Evolutionary conservation across 2,797 vertebrate genomes (phyloP).

Genomic region (Poeciliopsis turneri): DNA sequence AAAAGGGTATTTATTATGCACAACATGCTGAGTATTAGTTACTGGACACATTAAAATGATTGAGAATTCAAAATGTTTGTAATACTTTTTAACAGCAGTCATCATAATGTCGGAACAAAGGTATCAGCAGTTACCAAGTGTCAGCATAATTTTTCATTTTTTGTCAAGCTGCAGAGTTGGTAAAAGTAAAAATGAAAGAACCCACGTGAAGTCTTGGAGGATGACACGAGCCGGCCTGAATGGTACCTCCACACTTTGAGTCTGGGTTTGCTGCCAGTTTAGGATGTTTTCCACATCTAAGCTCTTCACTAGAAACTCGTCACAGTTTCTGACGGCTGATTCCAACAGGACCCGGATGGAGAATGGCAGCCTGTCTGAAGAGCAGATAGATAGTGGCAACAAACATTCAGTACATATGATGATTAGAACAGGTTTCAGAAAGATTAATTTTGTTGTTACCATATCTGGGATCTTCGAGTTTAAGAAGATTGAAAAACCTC

Average conservation of each 20-base stretch:
- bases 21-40: not conserved
- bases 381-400: not conserved
- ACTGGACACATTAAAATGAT: not conserved
- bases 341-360: conserved; percentile 94
- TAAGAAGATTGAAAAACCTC: conserved; percentile 91
- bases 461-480: conserved; percentile 90
- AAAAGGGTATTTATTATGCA: not conserved
- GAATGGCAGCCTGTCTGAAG: conserved; percentile 87
- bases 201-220: conserved; percentile 96
- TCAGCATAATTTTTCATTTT: not conserved
- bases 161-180: not conserved
- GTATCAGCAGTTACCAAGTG: not conserved
- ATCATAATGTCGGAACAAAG: not conserved
- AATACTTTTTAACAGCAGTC: not conserved
- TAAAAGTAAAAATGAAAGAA: not conserved
- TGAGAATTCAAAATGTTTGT: not conserved
- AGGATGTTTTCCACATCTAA: conserved; percentile 93
- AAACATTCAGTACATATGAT: rapidly evolving
- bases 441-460: conserved; percentile 72
- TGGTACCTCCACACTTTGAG: conserved; percentile 90
- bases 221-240: conserved; percentile 96
- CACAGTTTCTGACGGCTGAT: conserved; percentile 93
- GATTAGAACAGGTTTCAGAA: rapidly evolving
- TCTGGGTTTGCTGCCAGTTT: conserved; percentile 90
- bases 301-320: conserved; percentile 92